Evolutionary conservation across 1,140 invertebrate species (phyloP), one percentile per base, ranked within the genome.

Genomic region (Drosophila persimilis): DNA sequence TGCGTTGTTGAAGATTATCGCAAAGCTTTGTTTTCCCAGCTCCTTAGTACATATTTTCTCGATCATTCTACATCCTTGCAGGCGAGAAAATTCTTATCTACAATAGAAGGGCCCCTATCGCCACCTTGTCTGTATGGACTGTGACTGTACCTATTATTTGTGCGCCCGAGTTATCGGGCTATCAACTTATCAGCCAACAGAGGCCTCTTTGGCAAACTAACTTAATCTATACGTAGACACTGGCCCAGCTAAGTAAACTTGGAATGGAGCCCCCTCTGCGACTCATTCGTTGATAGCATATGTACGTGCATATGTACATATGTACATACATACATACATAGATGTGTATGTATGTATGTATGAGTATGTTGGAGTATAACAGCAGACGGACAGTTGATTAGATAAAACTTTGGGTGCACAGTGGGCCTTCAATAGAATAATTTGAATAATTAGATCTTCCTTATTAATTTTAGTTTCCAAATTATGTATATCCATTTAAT

Each of bases 51-150:
- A 17, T 17, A 22, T 45, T 39, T 43, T 44, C 59, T 45, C n/a
- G 39, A 9, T n/a, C 11, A n/a, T 26, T 43, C 43, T 1, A 46
- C 26, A 50, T 66, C 60, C 61, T 41, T 67, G 6, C 8, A 5
- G 35, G 35, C 35, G 11, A 13, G 11, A 39, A 13, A 1, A 13
- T 13, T 53, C 64, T 66, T 61, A 35, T 59, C n/a, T 26, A 20
- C 20, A 20, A 20, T 13, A n/a, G 1, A 3, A n/a, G 22, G 8
- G 60, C 55, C 44, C 55, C 44, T 58, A 86, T 81, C 70, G 81
- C 81, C 81, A 67, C 43, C 47, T 63, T 75, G 83, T 86, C 81
- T 86, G 65, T 81, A 61, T 77, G 61, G 55, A 81, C 80, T 86
- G 73, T 63, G 58, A 81, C 80, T 86, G 77, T 85, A 86, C 77